phyloP scores from a whole-genome alignment of 2,113 vertebrate genomes.

The Sprattus sprattus region DNA sequence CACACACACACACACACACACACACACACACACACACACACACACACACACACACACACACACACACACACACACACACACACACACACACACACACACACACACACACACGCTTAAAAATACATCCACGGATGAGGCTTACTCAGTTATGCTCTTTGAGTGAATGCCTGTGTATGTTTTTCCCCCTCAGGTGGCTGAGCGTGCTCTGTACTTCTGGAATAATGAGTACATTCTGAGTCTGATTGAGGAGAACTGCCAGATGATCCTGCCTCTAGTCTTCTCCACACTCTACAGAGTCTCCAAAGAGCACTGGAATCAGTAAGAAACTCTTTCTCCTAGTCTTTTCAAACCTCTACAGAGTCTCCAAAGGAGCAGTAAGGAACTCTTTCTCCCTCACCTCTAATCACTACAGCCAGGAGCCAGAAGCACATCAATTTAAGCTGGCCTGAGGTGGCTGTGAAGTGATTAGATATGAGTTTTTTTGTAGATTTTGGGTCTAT shows the following conservation, averaged over 20 bases:
- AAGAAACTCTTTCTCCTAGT: slow-evolving; percentile 57
- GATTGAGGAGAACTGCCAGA: slow-evolving; percentile 92
- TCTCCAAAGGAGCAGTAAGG: too few relatives aligned
- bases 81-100: neutral
- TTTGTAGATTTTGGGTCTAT: too few relatives aligned
- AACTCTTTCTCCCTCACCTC: neutral
- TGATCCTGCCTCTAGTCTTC: slow-evolving; percentile 88
- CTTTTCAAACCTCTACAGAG: neutral
- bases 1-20: neutral
- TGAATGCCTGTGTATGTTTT: neutral
- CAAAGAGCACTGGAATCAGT: slow-evolving; percentile 96
- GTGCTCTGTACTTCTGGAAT: slow-evolving; percentile 95
- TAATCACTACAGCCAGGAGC: too few relatives aligned
- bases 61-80: neutral
- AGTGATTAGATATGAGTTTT: too few relatives aligned
- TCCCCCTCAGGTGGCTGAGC: slow-evolving; percentile 81
- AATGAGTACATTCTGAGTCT: slow-evolving; percentile 92
- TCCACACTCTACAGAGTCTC: slow-evolving; percentile 89
- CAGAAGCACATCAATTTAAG: too few relatives aligned
- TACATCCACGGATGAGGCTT: neutral
- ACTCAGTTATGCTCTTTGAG: slow-evolving; percentile 15
- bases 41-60: too few relatives aligned
- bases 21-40: neutral
- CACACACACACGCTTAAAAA: neutral
- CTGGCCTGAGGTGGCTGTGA: too few relatives aligned